A percentile compares a stretch with the other conserved stretches of the same genome.
Conservation (phyloP, 2,888 invertebrate species). For the Amblyteles armatorius region DNA sequence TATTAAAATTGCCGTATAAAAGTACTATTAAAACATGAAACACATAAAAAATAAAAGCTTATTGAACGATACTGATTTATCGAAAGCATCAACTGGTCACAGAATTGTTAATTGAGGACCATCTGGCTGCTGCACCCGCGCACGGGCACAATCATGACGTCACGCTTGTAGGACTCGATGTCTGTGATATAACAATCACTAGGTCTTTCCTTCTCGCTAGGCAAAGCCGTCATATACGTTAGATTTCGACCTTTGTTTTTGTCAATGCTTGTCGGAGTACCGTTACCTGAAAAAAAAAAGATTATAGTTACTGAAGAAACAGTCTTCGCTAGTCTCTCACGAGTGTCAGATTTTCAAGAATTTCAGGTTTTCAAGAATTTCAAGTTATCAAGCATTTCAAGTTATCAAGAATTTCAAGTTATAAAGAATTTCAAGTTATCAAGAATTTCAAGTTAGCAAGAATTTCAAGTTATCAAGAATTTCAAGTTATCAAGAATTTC, state of each 20-base stretch:
- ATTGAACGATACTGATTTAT: neutral
- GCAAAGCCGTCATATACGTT: slow-evolving; percentile 1
- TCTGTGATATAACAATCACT: neutral
- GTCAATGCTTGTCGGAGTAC: neutral
- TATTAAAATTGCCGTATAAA: too few species aligned
- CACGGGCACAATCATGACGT: neutral
- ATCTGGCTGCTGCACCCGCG: neutral
- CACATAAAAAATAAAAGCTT: too few species aligned
- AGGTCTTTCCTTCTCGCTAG: neutral
- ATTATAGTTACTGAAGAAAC: neutral
- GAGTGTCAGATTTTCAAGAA: too few species aligned
- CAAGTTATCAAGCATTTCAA: too few species aligned
- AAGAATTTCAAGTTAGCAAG: too few species aligned
- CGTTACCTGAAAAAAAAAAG: neutral
- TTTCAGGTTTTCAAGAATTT: too few species aligned
- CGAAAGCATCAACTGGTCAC: neutral
- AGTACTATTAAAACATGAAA: too few species aligned
- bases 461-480: too few species aligned
- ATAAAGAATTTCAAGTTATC: too few species aligned
- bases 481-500: too few species aligned
- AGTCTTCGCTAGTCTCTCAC: neutral
- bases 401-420: too few species aligned
- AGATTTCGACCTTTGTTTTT: neutral
- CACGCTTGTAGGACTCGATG: slow-evolving; percentile 3
- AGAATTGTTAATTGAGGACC: neutral